Evolutionary conservation across 1,140 invertebrate species (phyloP), one percentile per base, ranked within the genome.

Genomic region (Nasonia vitripennis): DNA sequence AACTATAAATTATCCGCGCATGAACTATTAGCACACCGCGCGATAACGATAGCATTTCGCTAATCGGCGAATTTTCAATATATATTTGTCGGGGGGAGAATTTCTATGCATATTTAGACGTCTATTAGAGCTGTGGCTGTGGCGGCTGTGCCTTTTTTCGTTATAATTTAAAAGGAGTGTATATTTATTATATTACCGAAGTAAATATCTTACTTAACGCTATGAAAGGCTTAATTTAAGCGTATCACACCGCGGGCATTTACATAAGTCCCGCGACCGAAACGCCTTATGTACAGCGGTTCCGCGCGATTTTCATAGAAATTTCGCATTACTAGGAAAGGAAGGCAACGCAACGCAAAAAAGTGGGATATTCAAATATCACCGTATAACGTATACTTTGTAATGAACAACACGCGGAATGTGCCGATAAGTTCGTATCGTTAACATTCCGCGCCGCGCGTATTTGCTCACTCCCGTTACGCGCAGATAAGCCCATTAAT

Each of bases 1-100:
- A 71, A 78, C 80, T n/a, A 86, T 86, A 86, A 86, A 86, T 83
- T 78, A 86, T 55, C 12, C 62, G 11, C 80, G 62, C 83, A 86
- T 79, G 74, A 86, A 78, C 84, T 85, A 81, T 81, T 85, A 81
- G 78, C 80, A 34, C 41, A 75, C 4, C 5, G 41, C n/a, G 79
- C 34, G 79, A 86, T 75, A 86, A 78, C 23, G 55, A 86, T 41
- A 78, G 79, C 31, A 85, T 81, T 75, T 75, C 55, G 31, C 83
- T 84, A 81, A 81, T 85, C 83, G 20, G 41, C 45, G 45, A 78
- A 77, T 20, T 85, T 85, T 82, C 17, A 75, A 75, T 78, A 77
- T 86, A 81, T 86, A 81, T 82, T 77, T 82, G 85, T 82, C 45
- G 12, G 45, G 12, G 20, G 27, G 84, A 70, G 79, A 81, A 70